Conservation (phyloP, 2,888 invertebrate genomes). For the Melipona bicolor region DNA sequence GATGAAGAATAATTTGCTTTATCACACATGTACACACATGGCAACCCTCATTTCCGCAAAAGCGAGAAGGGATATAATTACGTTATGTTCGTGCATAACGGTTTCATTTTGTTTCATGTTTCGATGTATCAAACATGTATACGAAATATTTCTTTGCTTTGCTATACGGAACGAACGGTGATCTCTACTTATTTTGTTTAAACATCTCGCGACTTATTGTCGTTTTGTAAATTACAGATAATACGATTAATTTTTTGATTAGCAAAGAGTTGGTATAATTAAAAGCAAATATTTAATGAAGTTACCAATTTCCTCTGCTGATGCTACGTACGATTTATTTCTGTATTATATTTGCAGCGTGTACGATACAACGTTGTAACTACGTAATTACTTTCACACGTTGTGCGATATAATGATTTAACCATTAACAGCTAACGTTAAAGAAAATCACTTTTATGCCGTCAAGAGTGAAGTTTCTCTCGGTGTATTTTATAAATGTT, state of each 20-base stretch:
- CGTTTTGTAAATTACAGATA: neutral
- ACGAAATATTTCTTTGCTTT: neutral
- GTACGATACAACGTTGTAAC: too few species aligned
- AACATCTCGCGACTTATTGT: neutral
- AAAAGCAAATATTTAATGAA: neutral
- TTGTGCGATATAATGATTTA: too few species aligned
- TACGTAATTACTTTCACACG: too few species aligned
- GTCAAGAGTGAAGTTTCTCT: too few species aligned
- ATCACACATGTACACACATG: neutral
- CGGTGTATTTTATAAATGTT: too few species aligned
- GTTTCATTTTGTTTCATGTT: neutral
- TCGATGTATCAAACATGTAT: neutral
- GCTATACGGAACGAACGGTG: neutral
- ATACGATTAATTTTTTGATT: neutral
- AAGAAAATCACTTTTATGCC: too few species aligned
- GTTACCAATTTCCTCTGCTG: too few species aligned
- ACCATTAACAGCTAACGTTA: too few species aligned
- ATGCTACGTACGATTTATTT: neutral
- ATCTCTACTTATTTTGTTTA: neutral
- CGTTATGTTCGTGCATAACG: slow-evolving; percentile 11
- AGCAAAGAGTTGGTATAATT: too few species aligned
- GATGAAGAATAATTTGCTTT: slow-evolving; percentile 8
- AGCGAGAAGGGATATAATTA: slow-evolving; percentile 25
- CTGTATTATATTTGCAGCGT: too few species aligned
- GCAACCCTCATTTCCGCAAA: slow-evolving; percentile 37